Percentiles rank a stretch among this genome's conserved stretches.
Conservation (phyloP, 2,888 invertebrate genomes). For the Machimus atricapillus region DNA sequence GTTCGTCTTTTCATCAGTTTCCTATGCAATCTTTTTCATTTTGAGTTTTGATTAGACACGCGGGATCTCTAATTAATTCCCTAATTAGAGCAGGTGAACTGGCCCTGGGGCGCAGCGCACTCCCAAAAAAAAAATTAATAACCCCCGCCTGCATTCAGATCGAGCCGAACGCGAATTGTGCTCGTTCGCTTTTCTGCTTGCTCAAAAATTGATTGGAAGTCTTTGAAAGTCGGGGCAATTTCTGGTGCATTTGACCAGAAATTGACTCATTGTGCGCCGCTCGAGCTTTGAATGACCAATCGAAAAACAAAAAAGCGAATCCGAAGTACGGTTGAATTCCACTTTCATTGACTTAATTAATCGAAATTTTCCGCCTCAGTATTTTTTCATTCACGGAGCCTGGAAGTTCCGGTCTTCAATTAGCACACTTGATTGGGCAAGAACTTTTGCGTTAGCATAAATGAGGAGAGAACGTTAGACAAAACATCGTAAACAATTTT, state of each 20-base stretch:
- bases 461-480: conserved; percentile 21
- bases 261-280: conserved; percentile 7
- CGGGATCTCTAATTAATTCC: background rate
- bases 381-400: conserved; percentile 27
- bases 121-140: background rate
- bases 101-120: background rate
- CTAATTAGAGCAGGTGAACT: background rate
- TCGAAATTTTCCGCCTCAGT: conserved; percentile 45
- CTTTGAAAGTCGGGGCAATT: conserved; percentile 16
- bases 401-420: conserved; percentile 38
- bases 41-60: background rate
- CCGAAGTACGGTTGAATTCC: conserved; percentile 37
- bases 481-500: conserved; percentile 33
- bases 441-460: conserved; percentile 16
- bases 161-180: background rate
- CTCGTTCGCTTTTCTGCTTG: background rate
- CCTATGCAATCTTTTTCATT: background rate
- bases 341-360: conserved; percentile 45
- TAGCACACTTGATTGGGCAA: conserved; percentile 31
- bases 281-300: conserved; percentile 30
- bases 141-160: background rate
- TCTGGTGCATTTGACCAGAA: conserved; percentile 33
- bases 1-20: background rate
- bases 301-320: conserved; percentile 19
- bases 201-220: background rate